Conservation (phyloP, 1,140 invertebrate species). For the Ips nitidus region DNA sequence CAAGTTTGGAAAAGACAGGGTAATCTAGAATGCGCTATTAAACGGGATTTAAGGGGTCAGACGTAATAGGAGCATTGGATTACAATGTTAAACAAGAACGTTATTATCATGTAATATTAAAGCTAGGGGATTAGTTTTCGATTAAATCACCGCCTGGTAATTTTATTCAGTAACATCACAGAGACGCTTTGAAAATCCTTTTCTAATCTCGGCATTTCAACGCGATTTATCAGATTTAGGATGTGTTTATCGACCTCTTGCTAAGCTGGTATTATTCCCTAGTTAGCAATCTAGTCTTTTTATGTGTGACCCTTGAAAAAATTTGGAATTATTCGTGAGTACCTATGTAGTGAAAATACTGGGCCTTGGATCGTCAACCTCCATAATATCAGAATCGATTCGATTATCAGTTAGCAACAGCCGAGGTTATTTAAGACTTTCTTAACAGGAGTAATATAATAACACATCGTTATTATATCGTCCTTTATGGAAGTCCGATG, state of each 20-base stretch:
- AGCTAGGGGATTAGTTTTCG: conserved; percentile 18
- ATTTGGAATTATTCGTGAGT: too few relatives aligned
- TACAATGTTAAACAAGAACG: conserved; percentile 19
- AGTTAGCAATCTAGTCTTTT: conserved; percentile 6
- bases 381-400: too few relatives aligned
- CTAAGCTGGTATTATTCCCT: conserved; percentile 11
- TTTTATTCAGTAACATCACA: conserved; percentile 23
- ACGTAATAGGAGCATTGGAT: conserved; percentile 5
- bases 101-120: conserved; percentile 25
- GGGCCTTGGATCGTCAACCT: too few relatives aligned
- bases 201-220: conserved; percentile 21
- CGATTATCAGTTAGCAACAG: too few relatives aligned
- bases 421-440: too few relatives aligned
- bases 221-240: conserved; percentile 24
- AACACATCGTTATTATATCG: conserved; percentile 9
- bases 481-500: conserved; percentile 3
- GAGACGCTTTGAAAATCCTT: conserved; percentile 24
- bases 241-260: conserved; percentile 20
- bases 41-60: conserved; percentile 2
- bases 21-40: conserved; percentile 4
- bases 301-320: background rate
- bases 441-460: too few relatives aligned
- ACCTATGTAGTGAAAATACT: too few relatives aligned
- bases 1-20: background rate
- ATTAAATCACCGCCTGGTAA: conserved; percentile 22